Evolutionary conservation across 2,888 invertebrate species (phyloP), one percentile per base, ranked within the genome.

Genomic region (Furcula furcula): DNA sequence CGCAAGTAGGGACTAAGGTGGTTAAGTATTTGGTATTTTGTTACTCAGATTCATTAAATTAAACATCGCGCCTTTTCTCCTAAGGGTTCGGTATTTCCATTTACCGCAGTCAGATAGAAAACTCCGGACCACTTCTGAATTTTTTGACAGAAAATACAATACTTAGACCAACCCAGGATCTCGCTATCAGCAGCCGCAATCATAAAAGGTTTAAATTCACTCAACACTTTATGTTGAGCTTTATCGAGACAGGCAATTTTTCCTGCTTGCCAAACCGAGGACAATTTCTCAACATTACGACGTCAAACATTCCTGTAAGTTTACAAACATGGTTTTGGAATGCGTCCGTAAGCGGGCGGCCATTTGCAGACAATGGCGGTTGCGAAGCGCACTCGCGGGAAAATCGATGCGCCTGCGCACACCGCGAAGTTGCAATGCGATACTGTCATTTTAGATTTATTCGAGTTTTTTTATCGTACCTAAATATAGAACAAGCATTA

Each of bases 331-430:
- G 61, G 61, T 46, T 59, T 52, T 55, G 63, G 75, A 69, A 65
- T 68, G 70, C 69, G 58, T 54, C 79, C 74, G 62, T 76, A 82
- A 76, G 65, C 72, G 75, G n/a, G 75, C 50, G 46, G 71, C 76
- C 73, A 81, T 80, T 85, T 81, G 80, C 84, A 84, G 82, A 84
- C 82, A 83, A 84, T 84, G 68, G 78, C 67, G 66, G 46, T 1
- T 38, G 47, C 43, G 19, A 30, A 43, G 40, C 55, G 56, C 71
- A 39, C 56, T 55, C 71, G 75, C 74, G 75, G 77, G 72, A 76
- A 75, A 72, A 69, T 64, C 63, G 65, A 64, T 65, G 63, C 61
- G 63, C 56, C 49, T 37, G 45, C 55, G 64, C 46, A 52, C 63
- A 57, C 61, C 53, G 69, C 56, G 67, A 68, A 76, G 73, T 77